Conservation (phyloP, 2,797 vertebrate genomes). For the Philypnodon macrostomus region DNA sequence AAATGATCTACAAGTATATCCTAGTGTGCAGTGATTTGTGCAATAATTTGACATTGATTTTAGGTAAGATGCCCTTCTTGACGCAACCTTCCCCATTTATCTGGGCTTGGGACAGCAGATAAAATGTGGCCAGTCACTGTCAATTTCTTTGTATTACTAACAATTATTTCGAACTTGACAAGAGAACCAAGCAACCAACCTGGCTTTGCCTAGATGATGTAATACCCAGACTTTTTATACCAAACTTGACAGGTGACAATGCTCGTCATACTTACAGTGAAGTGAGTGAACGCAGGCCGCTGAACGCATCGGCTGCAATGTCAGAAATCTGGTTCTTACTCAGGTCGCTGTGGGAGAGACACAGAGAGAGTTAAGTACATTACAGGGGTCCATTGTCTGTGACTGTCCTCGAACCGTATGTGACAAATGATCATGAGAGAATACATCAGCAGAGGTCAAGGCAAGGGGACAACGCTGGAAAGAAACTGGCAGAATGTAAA, state of each 20-base stretch:
- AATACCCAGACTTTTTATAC: conserved; percentile 6
- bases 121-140: too few species aligned
- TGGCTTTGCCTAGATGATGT: neutral
- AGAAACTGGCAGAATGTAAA: conserved; percentile 23
- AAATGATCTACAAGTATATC: too few species aligned
- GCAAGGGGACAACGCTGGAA: conserved; percentile 28
- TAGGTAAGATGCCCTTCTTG: too few species aligned
- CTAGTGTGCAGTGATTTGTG: too few species aligned
- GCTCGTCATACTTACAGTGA: conserved; percentile 89
- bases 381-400: conserved; percentile 41
- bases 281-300: conserved; percentile 92
- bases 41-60: too few species aligned
- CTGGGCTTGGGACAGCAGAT: too few species aligned
- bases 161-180: neutral
- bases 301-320: conserved; percentile 93
- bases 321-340: conserved; percentile 99
- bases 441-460: conserved; percentile 62
- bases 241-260: conserved; percentile 2
- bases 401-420: too few species aligned
- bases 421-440: conserved; percentile 57
- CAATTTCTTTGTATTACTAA: too few species aligned
- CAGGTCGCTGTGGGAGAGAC: conserved; percentile 85
- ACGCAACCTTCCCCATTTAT: too few species aligned
- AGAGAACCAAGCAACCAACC: neutral
- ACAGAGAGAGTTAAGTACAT: conserved; percentile 24